These are phyloP conservation scores for Sinelater perroti DNA, from an alignment of 2,888 invertebrate species.

Conservation along the genomic window DNA sequence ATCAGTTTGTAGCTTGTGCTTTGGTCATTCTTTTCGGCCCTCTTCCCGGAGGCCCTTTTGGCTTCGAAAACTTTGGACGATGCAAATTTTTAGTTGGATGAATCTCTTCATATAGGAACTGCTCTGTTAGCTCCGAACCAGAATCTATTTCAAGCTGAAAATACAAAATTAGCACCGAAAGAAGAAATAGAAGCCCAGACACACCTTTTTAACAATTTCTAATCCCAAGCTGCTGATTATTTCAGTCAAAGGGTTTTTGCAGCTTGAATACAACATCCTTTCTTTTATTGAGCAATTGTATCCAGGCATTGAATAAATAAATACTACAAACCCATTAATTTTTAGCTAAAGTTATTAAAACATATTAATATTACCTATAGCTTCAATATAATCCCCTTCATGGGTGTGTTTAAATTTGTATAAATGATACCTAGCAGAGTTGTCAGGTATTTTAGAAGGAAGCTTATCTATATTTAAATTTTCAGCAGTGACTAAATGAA, in stretches of 20 bases:
- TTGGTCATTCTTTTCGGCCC: slow-evolving; percentile 91
- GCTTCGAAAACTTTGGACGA: slow-evolving; percentile 93
- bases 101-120: slow-evolving; percentile 89
- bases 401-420: slow-evolving; percentile 91
- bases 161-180: background rate
- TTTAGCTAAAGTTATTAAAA: slow-evolving; percentile 15
- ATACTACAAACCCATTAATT: slow-evolving; percentile 78
- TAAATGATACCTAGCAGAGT: slow-evolving; percentile 90
- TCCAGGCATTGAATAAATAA: slow-evolving; percentile 99
- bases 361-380: slow-evolving; percentile 69
- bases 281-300: slow-evolving; percentile 96
- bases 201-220: slow-evolving; percentile 86
- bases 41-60: slow-evolving; percentile 93
- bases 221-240: slow-evolving; percentile 82
- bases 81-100: slow-evolving; percentile 91
- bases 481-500: slow-evolving; percentile 80
- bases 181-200: background rate
- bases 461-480: slow-evolving; percentile 75
- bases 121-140: slow-evolving; percentile 88
- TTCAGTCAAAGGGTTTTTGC: slow-evolving; percentile 90
- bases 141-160: slow-evolving; percentile 89
- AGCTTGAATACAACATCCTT: slow-evolving; percentile 98
- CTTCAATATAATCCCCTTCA: slow-evolving; percentile 90
- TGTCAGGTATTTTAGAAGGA: slow-evolving; percentile 81
- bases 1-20: slow-evolving; percentile 58